Base-by-base conservation (phyloP, 2,888 invertebrate genomes). In the Chaitophorus viminalis region DNA sequence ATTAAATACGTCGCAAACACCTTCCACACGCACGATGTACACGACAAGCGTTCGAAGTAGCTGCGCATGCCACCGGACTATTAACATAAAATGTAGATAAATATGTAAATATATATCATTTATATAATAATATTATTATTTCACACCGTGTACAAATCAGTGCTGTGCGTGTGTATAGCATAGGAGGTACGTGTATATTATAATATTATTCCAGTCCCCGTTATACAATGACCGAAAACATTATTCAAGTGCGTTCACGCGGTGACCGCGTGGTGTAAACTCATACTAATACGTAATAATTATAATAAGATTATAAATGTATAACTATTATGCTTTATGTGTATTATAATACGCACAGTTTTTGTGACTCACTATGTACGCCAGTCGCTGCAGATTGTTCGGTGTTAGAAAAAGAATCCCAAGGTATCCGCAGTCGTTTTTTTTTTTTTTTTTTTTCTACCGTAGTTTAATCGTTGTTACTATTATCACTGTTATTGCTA, bases 1-100 rank as follows among this genome's bases (percentile, higher is more conserved):
- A 54, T 74, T 72, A 25, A 82, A 72, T n/a, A 33, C 33, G 36
- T 17, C 9, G 17, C n/a, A 33, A 52, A 74, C 82, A 31, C 74
- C 54, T 6, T 33, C 46, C 70, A 52, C 70, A 6, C 52, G 25
- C 9, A 25, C 11, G 3, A 14, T 14, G 46, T 60, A 60, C 18
- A 60, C 21, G 18, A 1, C 3, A 25, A 60, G 21, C 60, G 60
- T 60, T 60, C 60, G 60, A 54, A 54, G 3, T 4, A 2, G 11
- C 4, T 60, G 25, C n/a, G 25, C 82, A 82, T 46, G 70, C 82
- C 25, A 70, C 70, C 46, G 25, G 31, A 33, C 36, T 33, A 79
- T 79, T 52, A 82, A 70, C 46, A 70, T 70, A 46, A 70, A 70
- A 82, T 33, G 17, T 3, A 29, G 36, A 65, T 65, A 68, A 68